Conservation (phyloP, 2,113 vertebrate species). For the Lamprologus speciosus region DNA sequence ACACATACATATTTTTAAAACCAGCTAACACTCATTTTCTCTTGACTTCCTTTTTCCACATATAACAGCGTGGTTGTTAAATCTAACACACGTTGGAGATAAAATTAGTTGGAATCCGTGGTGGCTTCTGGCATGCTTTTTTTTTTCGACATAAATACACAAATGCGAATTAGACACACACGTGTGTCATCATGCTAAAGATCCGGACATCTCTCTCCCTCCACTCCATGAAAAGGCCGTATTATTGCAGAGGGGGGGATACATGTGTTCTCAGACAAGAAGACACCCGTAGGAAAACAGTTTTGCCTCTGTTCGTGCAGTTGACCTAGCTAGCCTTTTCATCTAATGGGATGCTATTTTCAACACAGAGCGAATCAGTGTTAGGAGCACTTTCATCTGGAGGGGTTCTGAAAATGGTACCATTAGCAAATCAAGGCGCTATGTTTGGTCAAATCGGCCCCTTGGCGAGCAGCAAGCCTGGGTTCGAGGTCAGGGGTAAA, state of each 20-base stretch:
- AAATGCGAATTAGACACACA: constrained; percentile 56
- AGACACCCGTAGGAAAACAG: constrained; percentile 49
- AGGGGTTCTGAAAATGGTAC: constrained; percentile 30
- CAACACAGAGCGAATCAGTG: constrained; percentile 53
- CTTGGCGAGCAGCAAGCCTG: not conserved
- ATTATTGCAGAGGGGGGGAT: constrained; percentile 25
- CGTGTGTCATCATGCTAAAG: constrained; percentile 16
- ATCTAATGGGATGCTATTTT: constrained; percentile 50
- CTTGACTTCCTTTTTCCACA: constrained; percentile 18
- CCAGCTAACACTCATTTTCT: not conserved
- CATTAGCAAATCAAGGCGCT: not conserved
- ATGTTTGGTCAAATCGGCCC: not conserved
- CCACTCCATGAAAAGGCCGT: constrained; percentile 38
- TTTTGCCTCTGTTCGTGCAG: constrained; percentile 59
- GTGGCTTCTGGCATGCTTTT: constrained; percentile 19
- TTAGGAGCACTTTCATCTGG: constrained; percentile 3
- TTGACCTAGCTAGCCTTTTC: constrained; percentile 57
- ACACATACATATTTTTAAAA: accelerated
- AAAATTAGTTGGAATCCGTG: constrained; percentile 23
- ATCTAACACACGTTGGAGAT: constrained; percentile 35
- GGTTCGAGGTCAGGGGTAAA: constrained; percentile 3
- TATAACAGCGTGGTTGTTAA: not conserved
- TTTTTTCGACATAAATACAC: constrained; percentile 42
- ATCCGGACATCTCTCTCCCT: not conserved
- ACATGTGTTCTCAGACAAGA: constrained; percentile 23